Base-by-base conservation (phyloP, 2,888 invertebrate species). In the Cantharis rufa region DNA sequence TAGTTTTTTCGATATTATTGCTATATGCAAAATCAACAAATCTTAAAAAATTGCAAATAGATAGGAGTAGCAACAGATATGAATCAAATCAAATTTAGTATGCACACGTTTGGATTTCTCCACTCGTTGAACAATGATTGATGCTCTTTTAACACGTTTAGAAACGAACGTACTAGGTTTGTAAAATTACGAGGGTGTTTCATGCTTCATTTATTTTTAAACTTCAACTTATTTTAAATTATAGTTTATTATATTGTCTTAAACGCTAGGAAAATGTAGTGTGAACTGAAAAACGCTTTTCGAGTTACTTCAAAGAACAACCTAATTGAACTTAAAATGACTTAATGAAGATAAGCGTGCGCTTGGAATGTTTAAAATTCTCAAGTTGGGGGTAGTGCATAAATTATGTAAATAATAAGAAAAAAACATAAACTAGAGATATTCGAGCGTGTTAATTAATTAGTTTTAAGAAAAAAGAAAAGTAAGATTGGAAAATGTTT, bases 401-500 rank as follows among this genome's bases (percentile, higher is more conserved):
- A n/a, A 48, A 48, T 48, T 48, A 69, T 32, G 7, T 32, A 69
- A 69, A 16, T 32, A 69, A 32, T 24, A 21, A 66, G 13, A 18
- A 66, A 64, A n/a, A 21, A n/a, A 21, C 15, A n/a, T 48, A n/a
- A 48, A 48, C 48, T 48, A 48, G n/a, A 7, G n/a, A 48, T 7
- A 48, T n/a, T 48, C 9, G n/a, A 48, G 48, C n/a, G 48, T 48
- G 48, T 48, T 48, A 48, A 48, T 48, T 48, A 48, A 48, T 48
- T 48, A 48, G 13, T 48, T 48, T 48, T 48, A 48, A 48, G n/a
- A n/a, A n/a, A n/a, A 48, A n/a, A 48, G 32, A 48, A n/a, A n/a
- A 48, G 48, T 48, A 48, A 79, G 80, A 84, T 84, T 79, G 81
- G 79, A 81, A 82, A 83, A 82, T 81, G 81, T 82, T 81, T 80